Evolutionary conservation across 2,113 vertebrate genomes (phyloP), one percentile per base, ranked within the genome.

Genomic region (Martes martes): DNA sequence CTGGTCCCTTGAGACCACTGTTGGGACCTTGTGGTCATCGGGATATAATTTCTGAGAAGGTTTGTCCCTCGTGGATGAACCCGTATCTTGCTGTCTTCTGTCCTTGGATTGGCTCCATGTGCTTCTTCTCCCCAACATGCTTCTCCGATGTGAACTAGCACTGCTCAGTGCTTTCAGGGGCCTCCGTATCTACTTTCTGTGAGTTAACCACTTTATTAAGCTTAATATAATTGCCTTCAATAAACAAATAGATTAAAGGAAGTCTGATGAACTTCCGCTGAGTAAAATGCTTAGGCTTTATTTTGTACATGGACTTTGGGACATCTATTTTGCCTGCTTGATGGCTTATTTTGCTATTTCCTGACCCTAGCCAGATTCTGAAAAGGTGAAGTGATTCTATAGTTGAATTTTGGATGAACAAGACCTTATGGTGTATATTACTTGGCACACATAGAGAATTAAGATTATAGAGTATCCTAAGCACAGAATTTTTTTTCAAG

Each of bases 261-360:
- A 73, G 16, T 84, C 71, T 85, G 86, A 39, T 2, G 79, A 26
- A 39, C 45, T 76, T 81, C 71, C 8, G 28, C 31, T 89, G 36
- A 89, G 39, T 24, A 9, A 83, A 39, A 1, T 28, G 3, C 16
- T 45, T 50, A 24, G 78, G 55, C 21, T 84, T 83, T 50, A 57
- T 33, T 33, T 67, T 11, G 3, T 73, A 76, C 67, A 57, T n/a
- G 67, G 81, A 86, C 50, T 85, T 88, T 79, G 65, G n/a, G 23
- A 71, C 36, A 84, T 88, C 13, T 91, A 4, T 79, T 89, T 73
- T 96, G 45, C 36, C 45, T 94, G 28, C 19, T 65, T 82, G 36
- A 21, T 95, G 65, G 81, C 74, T 57, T 83, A 71, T 50, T 93
- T 93, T 83, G 18, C 36, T 79, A 45, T 95, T 78, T 95, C 82